Base-by-base conservation (phyloP, 2,888 invertebrate genomes). In the Meloe dianella region DNA sequence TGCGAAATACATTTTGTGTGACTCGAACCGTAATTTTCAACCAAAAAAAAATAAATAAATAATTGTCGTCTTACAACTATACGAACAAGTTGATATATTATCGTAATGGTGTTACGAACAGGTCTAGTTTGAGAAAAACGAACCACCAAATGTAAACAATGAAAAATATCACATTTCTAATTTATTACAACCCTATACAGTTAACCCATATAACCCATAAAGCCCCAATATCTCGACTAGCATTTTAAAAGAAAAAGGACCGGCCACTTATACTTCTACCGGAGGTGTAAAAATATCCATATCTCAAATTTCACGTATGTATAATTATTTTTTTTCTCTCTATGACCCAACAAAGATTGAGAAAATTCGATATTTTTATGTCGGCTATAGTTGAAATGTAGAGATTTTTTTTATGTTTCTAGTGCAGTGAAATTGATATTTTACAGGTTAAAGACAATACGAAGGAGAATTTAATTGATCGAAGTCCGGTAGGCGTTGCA, bases 91-190 rank as follows among this genome's bases (percentile, higher is more conserved):
- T n/a, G n/a, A n/a, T n/a, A n/a, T n/a, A n/a, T n/a, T n/a, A n/a
- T n/a, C n/a, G 17, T 7, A 22, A 51, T 51, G 9, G 51, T 22
- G 4, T 22, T 9, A 7, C n/a, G 35, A 32, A 60, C 68, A 63
- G 63, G 68, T 66, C 58, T 54, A 47, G 58, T 63, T 64, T 61
- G 51, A 60, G 61, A 70, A 68, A 6, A 32, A 66, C 22, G 63
- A 73, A 67, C 70, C 71, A 73, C 71, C 59, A 71, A 68, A 72
- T 61, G 64, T 73, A 73, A 73, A 72, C 71, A 71, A 60, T 56
- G 58, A 66, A 68, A 65, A 73, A 71, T 73, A 72, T 73, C 73
- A 67, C 65, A 66, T 73, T 73, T 72, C 73, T 71, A 72, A 74
- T 74, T 74, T 74, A 74, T 71, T 67, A 69, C 68, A 67, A 70